phyloP scores from a whole-genome alignment of 2,113 vertebrate genomes.

The Mus spicilegus region DNA sequence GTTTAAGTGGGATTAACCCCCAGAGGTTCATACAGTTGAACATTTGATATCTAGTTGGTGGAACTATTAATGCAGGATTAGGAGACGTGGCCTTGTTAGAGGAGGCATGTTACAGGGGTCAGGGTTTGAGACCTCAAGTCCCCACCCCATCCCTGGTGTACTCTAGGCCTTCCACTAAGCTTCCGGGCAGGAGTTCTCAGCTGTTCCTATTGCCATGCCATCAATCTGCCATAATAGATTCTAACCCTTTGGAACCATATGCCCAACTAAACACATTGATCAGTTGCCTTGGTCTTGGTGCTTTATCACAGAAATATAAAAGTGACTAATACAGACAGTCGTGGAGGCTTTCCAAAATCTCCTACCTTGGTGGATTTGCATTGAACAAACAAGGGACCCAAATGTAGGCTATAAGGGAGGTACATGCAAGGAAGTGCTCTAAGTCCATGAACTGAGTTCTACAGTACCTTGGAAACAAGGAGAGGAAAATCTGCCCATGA shows the following conservation, averaged over 20 bases:
- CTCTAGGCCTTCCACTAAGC: not conserved
- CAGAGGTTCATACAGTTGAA: not conserved
- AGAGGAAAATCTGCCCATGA: not conserved
- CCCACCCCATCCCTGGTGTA: not conserved
- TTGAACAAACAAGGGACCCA: not conserved
- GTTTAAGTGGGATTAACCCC: not conserved
- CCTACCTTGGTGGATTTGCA: not conserved
- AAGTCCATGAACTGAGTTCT: not conserved
- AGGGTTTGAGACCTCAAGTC: not conserved
- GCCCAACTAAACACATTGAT: not conserved
- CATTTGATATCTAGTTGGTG: not conserved
- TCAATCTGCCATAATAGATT: not conserved
- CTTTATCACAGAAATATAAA: not conserved
- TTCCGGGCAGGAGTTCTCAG: not conserved
- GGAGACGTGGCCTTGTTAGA: not conserved
- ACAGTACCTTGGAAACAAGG: not conserved
- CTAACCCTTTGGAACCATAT: not conserved
- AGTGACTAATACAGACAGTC: not conserved
- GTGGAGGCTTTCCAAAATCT: not conserved
- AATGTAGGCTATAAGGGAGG: not conserved
- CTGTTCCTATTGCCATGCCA: not conserved
- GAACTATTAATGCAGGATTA: not conserved
- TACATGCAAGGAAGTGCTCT: not conserved
- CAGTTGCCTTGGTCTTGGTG: not conserved
- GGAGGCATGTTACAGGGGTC: not conserved